A percentile compares a stretch with the other conserved stretches of the same genome.
Conservation (phyloP, 2,797 vertebrate genomes). For the Euphonia xanthogaster region DNA sequence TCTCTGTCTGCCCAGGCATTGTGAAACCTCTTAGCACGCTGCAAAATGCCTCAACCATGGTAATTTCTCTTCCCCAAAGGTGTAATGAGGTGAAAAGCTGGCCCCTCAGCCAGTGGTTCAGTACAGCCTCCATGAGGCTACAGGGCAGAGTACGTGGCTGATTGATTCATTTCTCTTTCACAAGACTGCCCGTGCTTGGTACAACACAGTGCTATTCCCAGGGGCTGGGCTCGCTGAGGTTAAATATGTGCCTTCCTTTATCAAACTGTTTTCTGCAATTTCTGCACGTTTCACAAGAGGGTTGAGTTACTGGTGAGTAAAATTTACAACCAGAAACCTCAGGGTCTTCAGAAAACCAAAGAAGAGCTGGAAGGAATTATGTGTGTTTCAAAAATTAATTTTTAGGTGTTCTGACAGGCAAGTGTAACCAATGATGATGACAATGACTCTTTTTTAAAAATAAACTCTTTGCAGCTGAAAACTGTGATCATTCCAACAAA, state of each 20-base stretch:
- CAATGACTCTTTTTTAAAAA: background rate
- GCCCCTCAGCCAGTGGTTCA: background rate
- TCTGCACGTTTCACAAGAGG: background rate
- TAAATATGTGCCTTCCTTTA: background rate
- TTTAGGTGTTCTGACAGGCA: background rate
- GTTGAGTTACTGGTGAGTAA: background rate
- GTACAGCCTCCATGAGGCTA: background rate
- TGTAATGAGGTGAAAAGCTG: background rate
- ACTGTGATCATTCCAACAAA: background rate
- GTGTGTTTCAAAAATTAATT: background rate
- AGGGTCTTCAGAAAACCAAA: background rate
- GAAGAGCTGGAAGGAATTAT: background rate
- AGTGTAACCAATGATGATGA: background rate
- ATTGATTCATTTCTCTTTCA: constrained; percentile 1
- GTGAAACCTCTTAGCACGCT: background rate
- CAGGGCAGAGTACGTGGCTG: background rate
- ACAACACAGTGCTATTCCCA: background rate
- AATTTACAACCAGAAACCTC: background rate
- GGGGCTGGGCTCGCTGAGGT: background rate
- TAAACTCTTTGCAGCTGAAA: background rate
- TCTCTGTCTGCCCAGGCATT: background rate
- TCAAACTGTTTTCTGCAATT: background rate
- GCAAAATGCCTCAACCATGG: background rate
- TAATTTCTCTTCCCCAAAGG: constrained; percentile 8
- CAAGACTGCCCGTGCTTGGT: background rate